These are phyloP conservation scores for Plebejus argus DNA, from an alignment of 2,888 invertebrate genomes.

Conservation along the genomic window DNA sequence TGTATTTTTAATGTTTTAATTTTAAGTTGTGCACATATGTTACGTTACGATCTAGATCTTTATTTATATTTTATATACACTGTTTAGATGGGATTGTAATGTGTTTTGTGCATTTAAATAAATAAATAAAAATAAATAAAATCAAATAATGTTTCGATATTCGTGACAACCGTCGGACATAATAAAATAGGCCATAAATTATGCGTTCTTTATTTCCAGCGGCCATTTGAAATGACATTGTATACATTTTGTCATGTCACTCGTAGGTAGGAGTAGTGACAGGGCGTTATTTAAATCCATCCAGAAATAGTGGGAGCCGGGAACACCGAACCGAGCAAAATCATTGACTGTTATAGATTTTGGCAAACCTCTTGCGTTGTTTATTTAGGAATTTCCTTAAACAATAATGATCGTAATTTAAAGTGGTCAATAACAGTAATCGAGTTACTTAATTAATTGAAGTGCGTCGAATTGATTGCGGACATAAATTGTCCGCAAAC, in stretches of 20 bases:
- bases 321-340: constrained; percentile 44
- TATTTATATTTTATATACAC: too few relatives aligned
- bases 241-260: constrained; percentile 42
- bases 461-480: not conserved
- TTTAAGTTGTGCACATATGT: too few relatives aligned
- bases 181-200: constrained; percentile 12
- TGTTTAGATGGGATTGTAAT: too few relatives aligned
- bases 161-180: not conserved
- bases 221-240: constrained; percentile 37
- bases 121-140: constrained; percentile 6
- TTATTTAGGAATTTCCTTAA: constrained; percentile 36
- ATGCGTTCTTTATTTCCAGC: constrained; percentile 4
- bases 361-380: constrained; percentile 42
- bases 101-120: too few relatives aligned
- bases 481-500: not conserved
- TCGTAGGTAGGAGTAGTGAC: constrained; percentile 41
- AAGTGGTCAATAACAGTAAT: constrained; percentile 7
- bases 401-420: constrained; percentile 27
- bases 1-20: too few relatives aligned
- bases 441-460: constrained; percentile 6
- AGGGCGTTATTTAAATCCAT: constrained; percentile 41
- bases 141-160: too few relatives aligned
- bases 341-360: constrained; percentile 44
- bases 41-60: too few relatives aligned
- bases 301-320: constrained; percentile 44